Base-by-base conservation (phyloP, 2,888 invertebrate genomes). In the Drosophila differens region DNA sequence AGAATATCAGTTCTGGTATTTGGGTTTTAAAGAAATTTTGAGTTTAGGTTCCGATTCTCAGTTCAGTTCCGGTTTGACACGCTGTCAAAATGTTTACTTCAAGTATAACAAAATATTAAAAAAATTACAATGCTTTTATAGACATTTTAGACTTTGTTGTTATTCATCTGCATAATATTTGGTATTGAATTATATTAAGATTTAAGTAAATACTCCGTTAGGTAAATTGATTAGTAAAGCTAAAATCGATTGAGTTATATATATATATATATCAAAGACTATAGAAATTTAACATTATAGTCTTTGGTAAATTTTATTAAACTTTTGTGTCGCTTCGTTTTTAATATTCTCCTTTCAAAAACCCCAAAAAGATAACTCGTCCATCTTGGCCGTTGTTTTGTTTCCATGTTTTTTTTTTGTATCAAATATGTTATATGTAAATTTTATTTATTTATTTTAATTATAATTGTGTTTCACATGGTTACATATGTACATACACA, bases 381-480 rank as follows among this genome's bases (percentile, higher is more conserved):
- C 47, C 25, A 25, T 9, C 4, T 47, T 9, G 9, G 16, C 19
- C 16, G 12, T 22, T 14, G n/a, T 2, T 28, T 5, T 30, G 30
- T 0, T 37, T 12, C 19, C 25, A 25, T 44, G 19, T 14, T 14
- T 53, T 28, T 44, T 54, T 74, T 70, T 79, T 77, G 58, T 81
- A 78, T 81, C 71, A 79, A 79, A 80, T 76, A 69, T 69, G 73
- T 80, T 66, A 66, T 80, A 79, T 80, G 81, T 80, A 80, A 81
- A 80, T 80, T 80, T 80, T 80, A 81, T 80, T 80, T 75, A 81
- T 81, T 63, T 63, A 70, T 62, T 72, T 72, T 61, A 76, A 67
- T 79, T 64, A 73, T 76, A 73, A 66, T 71, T 75, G 65, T 70
- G 76, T 72, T 79, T 65, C 59, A 65, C 73, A 66, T 69, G 60